Conservation (phyloP, 2,113 vertebrate species). For the Syngnathus scovelli region DNA sequence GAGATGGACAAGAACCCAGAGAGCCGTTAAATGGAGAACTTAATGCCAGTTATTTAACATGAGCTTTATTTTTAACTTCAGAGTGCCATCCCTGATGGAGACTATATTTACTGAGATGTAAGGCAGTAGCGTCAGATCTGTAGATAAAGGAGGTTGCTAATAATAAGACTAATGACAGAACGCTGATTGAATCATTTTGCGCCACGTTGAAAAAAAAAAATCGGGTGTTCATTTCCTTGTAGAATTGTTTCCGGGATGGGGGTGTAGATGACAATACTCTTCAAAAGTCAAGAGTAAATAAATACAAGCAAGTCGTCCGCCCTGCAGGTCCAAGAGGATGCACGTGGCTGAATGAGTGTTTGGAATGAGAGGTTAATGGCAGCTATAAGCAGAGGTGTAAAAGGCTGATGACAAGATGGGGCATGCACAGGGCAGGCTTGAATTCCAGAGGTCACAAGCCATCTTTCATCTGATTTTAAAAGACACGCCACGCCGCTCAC, state of each 20-base stretch:
- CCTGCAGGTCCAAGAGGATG: constrained; percentile 38
- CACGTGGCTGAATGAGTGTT: constrained; percentile 31
- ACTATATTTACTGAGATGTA: neutral
- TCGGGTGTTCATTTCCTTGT: neutral
- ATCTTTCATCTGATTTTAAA: constrained; percentile 47
- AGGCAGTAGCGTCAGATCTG: neutral
- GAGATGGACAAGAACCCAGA: constrained; percentile 19
- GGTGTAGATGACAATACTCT: neutral
- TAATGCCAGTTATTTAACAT: neutral
- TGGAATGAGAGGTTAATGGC: constrained; percentile 54
- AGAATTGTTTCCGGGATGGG: neutral
- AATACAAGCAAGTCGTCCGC: constrained; percentile 25
- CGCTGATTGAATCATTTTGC: neutral
- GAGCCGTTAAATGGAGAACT: neutral
- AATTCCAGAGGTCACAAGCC: constrained; percentile 55
- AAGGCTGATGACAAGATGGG: constrained; percentile 48
- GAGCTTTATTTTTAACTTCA: neutral
- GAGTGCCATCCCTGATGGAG: neutral
- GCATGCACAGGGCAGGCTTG: constrained; percentile 42
- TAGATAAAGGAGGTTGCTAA: neutral
- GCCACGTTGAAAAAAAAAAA: neutral
- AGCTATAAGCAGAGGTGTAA: constrained; percentile 55
- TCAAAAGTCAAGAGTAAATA: constrained; percentile 7
- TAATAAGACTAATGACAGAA: constrained; percentile 9
- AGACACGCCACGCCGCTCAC: constrained; percentile 21